These are phyloP conservation scores for Oreamnos americanus DNA, from an alignment of 2,113 vertebrate genomes.

Conservation along the genomic window DNA sequence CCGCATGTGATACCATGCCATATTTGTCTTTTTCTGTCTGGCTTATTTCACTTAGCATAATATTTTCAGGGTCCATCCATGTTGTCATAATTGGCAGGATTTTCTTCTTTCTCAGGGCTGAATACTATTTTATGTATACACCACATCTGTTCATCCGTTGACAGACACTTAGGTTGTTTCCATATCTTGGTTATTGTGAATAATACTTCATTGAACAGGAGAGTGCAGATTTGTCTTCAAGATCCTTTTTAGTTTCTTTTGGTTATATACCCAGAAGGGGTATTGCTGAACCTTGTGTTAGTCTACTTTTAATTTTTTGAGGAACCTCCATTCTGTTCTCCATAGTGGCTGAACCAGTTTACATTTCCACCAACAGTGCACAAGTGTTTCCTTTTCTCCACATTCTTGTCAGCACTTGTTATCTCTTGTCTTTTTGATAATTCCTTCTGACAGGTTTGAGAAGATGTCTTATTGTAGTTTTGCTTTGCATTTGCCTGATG, in stretches of 20 bases:
- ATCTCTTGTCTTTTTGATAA: neutral
- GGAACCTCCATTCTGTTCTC: neutral
- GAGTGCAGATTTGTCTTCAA: neutral
- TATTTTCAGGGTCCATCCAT: neutral
- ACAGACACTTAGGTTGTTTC: neutral
- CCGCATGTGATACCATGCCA: neutral
- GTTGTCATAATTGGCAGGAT: neutral
- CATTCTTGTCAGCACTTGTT: neutral
- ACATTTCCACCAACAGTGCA: neutral
- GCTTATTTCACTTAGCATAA: neutral
- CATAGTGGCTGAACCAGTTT: neutral
- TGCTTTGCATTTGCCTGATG: neutral
- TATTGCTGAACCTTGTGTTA: neutral
- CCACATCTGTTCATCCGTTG: neutral
- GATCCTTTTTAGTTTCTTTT: neutral
- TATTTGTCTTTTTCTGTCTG: neutral
- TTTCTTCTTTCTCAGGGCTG: neutral
- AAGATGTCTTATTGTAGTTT: neutral
- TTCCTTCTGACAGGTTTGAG: neutral
- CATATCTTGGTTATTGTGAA: neutral
- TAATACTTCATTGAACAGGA: neutral
- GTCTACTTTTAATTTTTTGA: neutral
- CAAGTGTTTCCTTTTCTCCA: neutral
- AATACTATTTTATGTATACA: neutral
- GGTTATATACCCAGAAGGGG: neutral